Evolutionary conservation across 2,797 vertebrate genomes (phyloP), one percentile per base, ranked within the genome.

Genomic region (Loris lydekkerianus): DNA sequence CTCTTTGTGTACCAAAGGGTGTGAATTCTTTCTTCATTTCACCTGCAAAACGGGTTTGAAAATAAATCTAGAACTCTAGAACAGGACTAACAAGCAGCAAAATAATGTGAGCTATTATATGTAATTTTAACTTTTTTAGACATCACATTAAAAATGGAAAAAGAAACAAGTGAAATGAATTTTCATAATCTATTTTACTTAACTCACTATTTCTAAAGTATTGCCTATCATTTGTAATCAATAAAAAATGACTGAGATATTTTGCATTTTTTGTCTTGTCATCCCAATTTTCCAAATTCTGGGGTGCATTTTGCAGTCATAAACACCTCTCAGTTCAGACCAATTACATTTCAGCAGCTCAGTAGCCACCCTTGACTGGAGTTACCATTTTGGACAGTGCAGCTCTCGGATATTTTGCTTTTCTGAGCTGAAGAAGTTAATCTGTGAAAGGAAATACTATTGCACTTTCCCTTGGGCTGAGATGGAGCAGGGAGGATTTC

Each of bases 21-120:
- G 77, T 76, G 88, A 91, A 86, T 95, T 81, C 58, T 73, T 91
- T 65, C 40, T 84, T 72, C 78, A 73, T 95, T 95, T 92, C 90
- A 86, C 80, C 80, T 96, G 92, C 72, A 89, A 81, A 93, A 84
- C n/a, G n/a, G 37, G 27, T 80, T 65, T 56, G 61, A 90, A 96
- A 96, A 96, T 69, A 70, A 90, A 80, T 43, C 88, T 25, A 70
- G 70, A 34, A 78, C 53, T 81, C 60, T 14, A 93, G 25, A 86
- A 82, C 53, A 76, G 65, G 0, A 0, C 43, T 67, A 86, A 53
- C 60, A 31, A 67, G 83, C 25, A 49, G 27, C 89, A 93, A 93
- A 86, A 83, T 63, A 89, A 84, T 34, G 11, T 75, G n/a, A 90
- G 27, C 21, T 70, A 2, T 0, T 0, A 18, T 1, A 0, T 61